Evolutionary conservation across 1,140 invertebrate genomes (phyloP).

Genomic region (Phymastichus coffea): DNA sequence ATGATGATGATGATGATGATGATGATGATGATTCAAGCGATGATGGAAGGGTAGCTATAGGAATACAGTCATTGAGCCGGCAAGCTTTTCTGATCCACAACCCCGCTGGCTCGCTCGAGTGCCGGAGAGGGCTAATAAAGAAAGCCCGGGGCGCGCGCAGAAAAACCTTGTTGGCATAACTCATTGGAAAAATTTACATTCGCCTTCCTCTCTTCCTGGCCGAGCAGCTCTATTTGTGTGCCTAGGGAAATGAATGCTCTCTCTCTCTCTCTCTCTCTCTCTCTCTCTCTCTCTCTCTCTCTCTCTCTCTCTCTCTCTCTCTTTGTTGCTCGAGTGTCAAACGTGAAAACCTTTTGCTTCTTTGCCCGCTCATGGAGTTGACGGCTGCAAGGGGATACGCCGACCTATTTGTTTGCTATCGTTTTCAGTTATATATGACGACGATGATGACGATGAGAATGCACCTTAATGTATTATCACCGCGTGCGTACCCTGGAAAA

Average conservation of each 20-base stretch:
- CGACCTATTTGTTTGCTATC: too few relatives aligned
- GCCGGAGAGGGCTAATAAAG: background rate
- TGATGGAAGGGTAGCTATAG: background rate
- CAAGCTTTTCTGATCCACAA: too few relatives aligned
- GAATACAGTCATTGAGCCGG: too few relatives aligned
- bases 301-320: background rate
- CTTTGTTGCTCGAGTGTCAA: constrained; percentile 2
- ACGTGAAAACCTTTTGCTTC: constrained; percentile 6
- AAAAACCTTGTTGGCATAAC: constrained; percentile 12
- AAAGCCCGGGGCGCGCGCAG: background rate
- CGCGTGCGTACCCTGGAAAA: too few relatives aligned
- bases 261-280: constrained; percentile 6
- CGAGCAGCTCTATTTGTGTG: too few relatives aligned
- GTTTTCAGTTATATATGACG: too few relatives aligned
- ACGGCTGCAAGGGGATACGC: too few relatives aligned
- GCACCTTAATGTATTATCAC: too few relatives aligned
- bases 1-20: too few relatives aligned
- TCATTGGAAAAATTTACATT: constrained; percentile 18
- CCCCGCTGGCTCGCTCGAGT: too few relatives aligned
- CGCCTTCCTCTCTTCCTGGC: constrained; percentile 3
- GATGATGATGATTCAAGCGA: constrained; percentile 18
- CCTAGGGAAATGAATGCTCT: background rate
- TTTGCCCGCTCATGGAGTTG: too few relatives aligned
- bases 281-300: constrained; percentile 12
- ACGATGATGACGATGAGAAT: too few relatives aligned